Conservation (phyloP, 2,797 vertebrate genomes). For the Podarcis siculus region DNA sequence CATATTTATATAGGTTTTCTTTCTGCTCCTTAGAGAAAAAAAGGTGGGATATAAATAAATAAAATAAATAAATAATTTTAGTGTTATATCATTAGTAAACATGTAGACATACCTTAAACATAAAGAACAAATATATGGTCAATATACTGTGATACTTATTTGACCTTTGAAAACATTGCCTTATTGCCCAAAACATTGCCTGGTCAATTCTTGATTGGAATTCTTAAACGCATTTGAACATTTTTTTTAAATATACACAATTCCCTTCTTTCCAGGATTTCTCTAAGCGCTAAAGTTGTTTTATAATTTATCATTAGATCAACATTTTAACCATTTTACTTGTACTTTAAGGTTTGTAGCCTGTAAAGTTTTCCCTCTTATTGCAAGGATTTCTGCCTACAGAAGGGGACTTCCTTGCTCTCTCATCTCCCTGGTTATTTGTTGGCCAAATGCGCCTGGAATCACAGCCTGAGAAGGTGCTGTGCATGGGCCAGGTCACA, state of each 20-base stretch:
- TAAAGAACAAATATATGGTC: neutral
- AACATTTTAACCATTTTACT: neutral
- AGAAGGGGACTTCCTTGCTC: too few species aligned
- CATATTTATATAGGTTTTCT: neutral
- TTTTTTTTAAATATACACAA: neutral
- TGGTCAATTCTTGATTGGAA: neutral
- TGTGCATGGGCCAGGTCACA: neutral
- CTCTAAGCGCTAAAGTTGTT: slow-evolving; percentile 18
- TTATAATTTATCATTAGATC: neutral
- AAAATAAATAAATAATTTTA: neutral
- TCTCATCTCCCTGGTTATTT: neutral
- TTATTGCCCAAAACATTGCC: too few species aligned
- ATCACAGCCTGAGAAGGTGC: neutral
- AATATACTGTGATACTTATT: neutral
- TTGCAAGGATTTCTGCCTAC: too few species aligned
- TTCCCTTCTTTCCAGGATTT: neutral
- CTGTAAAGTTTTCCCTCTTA: neutral
- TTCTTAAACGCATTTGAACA: slow-evolving; percentile 15
- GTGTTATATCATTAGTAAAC: neutral
- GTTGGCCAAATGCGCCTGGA: too few species aligned
- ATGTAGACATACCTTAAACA: neutral
- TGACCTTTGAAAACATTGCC: neutral
- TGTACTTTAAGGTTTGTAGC: neutral
- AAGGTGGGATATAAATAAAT: too few species aligned
- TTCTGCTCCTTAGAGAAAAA: neutral